Evolutionary conservation across 2,797 vertebrate species (phyloP), one percentile per base, ranked within the genome.

Genomic region (Xiphophorus birchmanni): DNA sequence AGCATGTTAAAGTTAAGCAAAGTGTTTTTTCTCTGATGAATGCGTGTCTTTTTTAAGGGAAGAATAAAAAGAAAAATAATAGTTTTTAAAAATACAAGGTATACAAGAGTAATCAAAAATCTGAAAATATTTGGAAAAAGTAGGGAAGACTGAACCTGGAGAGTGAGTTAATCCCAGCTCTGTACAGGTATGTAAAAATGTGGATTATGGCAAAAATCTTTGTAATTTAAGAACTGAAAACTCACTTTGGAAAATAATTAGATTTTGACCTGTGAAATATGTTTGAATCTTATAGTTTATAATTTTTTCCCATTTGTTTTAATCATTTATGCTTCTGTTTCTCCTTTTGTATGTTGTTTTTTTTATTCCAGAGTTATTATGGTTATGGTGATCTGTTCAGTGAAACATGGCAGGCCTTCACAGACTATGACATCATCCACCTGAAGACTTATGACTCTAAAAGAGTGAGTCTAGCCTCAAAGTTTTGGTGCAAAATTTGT

Each of bases 351-450:
- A 58, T 32, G 15, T 71, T 72, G 42, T 32, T 47, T 84, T 17
- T 88, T 18, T 83, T 75, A 83, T 84, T 23, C 77, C 71, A 99
- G 99, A 99, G 99, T 89, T 93, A 95, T 11, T 98, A 99, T 78
- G 96, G 96, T 72, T 99, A 99, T 5, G 98, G 99, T 17, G 99
- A 99, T 94, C 93, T 99, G 58, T 99, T 99, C 93, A 95, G 94
- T 13, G 98, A 98, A 88, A 98, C 96, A 0, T 99, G 99, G 99
- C 96, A 92, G 87, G 97, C 96, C 26, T 99, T 99, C 86, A 96
- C 98, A 12, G 94, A 98, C 82, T 78, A 97, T 78, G 96, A 97
- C 72, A 90, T 99, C 85, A 96, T 97, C 90, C 98, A 99, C 91
- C 90, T 99, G 88, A 99, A 99, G 95, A 95, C 90, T 1, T 99